Evolutionary conservation across 2,888 invertebrate species (phyloP).

Genomic region (Plebejus melissa): DNA sequence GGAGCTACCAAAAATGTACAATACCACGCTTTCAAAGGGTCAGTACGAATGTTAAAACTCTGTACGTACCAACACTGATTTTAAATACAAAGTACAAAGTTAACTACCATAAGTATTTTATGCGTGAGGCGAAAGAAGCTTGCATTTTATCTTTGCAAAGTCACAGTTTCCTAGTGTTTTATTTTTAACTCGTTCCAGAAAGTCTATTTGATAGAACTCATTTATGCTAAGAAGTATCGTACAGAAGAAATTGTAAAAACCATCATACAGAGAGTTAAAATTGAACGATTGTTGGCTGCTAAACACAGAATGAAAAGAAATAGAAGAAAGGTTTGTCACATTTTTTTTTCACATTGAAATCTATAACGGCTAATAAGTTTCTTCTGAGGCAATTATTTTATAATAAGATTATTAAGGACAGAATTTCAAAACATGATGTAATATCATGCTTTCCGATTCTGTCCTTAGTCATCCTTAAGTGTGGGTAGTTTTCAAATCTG

Average conservation of each 20-base stretch:
- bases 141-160: background rate
- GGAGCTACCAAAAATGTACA: background rate
- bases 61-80: too few relatives aligned
- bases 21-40: background rate
- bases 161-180: background rate
- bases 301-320: slow-evolving; percentile 41
- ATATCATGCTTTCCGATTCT: background rate
- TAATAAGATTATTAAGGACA: too few relatives aligned
- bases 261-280: slow-evolving; percentile 49
- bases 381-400: too few relatives aligned
- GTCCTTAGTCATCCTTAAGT: background rate
- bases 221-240: slow-evolving; percentile 52
- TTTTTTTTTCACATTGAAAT: background rate
- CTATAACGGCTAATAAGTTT: background rate
- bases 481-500: background rate
- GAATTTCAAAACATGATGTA: background rate
- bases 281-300: slow-evolving; percentile 46
- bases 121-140: background rate
- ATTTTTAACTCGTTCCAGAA: slow-evolving; percentile 47
- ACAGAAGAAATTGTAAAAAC: slow-evolving; percentile 43
- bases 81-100: too few relatives aligned
- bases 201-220: slow-evolving; percentile 55
- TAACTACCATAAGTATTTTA: too few relatives aligned
- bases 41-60: too few relatives aligned
- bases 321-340: slow-evolving; percentile 37